phyloP scores from a whole-genome alignment of 2,888 invertebrate genomes.

The Euplexia lucipara region DNA sequence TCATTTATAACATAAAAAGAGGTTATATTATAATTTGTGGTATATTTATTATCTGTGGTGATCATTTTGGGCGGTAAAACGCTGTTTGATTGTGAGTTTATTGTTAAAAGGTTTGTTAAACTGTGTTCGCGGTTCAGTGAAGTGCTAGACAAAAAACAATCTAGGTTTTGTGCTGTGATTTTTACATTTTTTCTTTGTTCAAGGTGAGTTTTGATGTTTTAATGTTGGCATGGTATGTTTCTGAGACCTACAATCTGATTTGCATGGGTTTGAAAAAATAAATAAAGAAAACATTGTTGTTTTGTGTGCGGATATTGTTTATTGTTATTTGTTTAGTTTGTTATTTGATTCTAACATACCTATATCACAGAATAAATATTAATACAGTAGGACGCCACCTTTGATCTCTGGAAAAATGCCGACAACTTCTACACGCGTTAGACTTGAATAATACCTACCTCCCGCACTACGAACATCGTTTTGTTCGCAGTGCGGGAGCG shows the following conservation, averaged over 20 bases:
- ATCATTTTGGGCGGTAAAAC: conserved; percentile 25
- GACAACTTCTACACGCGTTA: no score
- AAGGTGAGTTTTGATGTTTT: conserved; percentile 44
- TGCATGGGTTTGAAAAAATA: neutral
- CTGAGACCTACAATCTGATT: neutral
- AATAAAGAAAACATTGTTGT: conserved; percentile 28
- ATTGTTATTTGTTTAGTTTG: neutral
- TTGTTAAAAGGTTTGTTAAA: conserved; percentile 15
- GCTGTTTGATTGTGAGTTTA: neutral
- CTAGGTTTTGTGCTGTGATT: conserved; percentile 49
- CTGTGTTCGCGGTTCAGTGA: conserved; percentile 27
- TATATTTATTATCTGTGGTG: conserved; percentile 20
- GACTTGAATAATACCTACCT: no score
- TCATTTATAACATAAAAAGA: conserved; percentile 46
- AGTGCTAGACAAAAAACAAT: conserved; percentile 62
- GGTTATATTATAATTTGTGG: conserved; percentile 42
- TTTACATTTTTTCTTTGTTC: conserved; percentile 22
- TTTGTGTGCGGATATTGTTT: conserved; percentile 1
- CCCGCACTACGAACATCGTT: no score
- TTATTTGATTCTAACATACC: neutral
- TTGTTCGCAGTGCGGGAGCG: no score
- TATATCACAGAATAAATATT: no score
- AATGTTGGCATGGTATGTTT: neutral
- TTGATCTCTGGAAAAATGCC: no score
- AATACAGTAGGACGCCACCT: no score